phyloP scores from a whole-genome alignment of 23 tunicate species.

The Ciona savignyi region DNA sequence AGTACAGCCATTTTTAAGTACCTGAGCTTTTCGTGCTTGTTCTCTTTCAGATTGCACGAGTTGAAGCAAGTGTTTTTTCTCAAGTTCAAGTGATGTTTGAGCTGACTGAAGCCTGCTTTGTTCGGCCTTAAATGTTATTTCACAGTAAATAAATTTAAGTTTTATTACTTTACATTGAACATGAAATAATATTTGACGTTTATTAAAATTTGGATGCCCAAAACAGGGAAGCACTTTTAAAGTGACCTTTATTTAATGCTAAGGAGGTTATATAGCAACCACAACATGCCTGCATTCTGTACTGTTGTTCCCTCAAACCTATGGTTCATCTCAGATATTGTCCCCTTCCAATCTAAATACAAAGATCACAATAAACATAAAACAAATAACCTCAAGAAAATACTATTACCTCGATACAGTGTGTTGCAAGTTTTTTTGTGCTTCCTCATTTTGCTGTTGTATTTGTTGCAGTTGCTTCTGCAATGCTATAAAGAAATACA shows the following conservation, averaged over 20 bases:
- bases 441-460: constrained; percentile 29
- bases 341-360: constrained; percentile 49
- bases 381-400: background rate
- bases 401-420: constrained; percentile 52
- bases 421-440: constrained; percentile 42
- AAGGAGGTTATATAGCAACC: no score
- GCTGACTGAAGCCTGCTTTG: constrained; percentile 38
- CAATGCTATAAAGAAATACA: constrained; percentile 5
- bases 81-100: constrained; percentile 53
- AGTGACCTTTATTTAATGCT: no score
- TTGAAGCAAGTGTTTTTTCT: constrained; percentile 46
- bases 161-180: background rate
- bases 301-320: constrained; percentile 49
- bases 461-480: constrained; percentile 38
- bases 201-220: no score
- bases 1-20: no score
- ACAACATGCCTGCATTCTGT: constrained; percentile 71
- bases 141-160: background rate
- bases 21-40: constrained; percentile 68
- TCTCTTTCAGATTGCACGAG: constrained; percentile 66
- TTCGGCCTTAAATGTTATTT: constrained; percentile 23
- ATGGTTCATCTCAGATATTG: constrained; percentile 52
- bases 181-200: no score
- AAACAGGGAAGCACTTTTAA: no score
- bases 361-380: no score